Base-by-base conservation (phyloP, 2,888 invertebrate genomes). In the Orthosia incerta region DNA sequence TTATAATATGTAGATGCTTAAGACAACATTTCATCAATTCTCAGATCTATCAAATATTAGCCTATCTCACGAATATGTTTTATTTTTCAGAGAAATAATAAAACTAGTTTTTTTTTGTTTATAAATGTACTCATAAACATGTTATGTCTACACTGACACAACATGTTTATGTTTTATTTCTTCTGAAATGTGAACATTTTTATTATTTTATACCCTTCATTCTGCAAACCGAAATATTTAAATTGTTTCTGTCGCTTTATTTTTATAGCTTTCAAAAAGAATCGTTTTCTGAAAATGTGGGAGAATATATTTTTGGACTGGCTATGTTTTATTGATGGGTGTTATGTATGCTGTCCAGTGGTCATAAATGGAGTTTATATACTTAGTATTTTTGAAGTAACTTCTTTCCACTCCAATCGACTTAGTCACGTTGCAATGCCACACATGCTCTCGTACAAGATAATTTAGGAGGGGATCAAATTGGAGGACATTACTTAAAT, bases 111-210 rank as follows among this genome's bases (percentile, higher is more conserved):
- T 46, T 46, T 0, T 45, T 45, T 61, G 18, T 46, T 26, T n/a
- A 64, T 1, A 26, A n/a, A n/a, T 18, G 3, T 62, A 46, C 46
- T 9, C 51, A 26, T 23, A 61, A 15, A 46, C 1, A 66, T 26
- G 26, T 65, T 16, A 26, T 16, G 15, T 39, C 39, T 39, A 39
- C 39, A 23, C 2, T 12, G 18, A 46, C 4, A 46, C 2, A 55
- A n/a, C n/a, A n/a, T n/a, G 15, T 48, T 48, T 20, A 31, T 20
- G 12, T 72, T 46, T 0, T 46, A 46, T 70, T 55, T 46, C 26
- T 15, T 31, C 18, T 72, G 5, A 55, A 56, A 20, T 53, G 16
- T 26, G 18, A 48, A 20, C 31, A 18, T 12, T 72, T 70, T 55
- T 31, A 70, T 23, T 72, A 31, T 48, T n/a, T 55, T 55, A 31